Percentiles rank a stretch among this genome's conserved stretches.
Conservation (phyloP, 1,140 invertebrate genomes). For the Anastrepha obliqua region DNA sequence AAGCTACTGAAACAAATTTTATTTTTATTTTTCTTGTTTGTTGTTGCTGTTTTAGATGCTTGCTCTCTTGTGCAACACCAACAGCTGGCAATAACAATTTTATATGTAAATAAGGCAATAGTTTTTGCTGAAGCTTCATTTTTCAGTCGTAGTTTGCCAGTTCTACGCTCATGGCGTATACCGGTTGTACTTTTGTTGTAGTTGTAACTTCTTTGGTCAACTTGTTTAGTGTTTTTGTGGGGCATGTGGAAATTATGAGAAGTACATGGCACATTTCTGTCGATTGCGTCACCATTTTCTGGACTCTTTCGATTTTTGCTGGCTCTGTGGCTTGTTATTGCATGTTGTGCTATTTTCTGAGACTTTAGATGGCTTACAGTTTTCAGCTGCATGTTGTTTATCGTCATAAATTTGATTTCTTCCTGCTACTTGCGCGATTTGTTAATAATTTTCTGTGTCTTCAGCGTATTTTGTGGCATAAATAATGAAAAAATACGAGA, state of each 20-base stretch:
- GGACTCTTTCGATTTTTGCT: background rate
- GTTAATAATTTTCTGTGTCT: background rate
- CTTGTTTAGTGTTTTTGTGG: background rate
- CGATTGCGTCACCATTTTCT: background rate
- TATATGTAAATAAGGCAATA: background rate
- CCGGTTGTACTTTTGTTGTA: background rate
- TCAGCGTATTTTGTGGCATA: background rate
- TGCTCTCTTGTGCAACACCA: background rate
- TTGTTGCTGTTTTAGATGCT: background rate
- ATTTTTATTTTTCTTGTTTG: background rate
- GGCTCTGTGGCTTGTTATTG: background rate
- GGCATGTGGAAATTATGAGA: background rate
- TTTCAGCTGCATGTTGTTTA: background rate
- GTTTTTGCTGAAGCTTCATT: background rate
- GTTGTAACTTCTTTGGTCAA: background rate
- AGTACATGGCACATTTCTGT: background rate
- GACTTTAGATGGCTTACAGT: background rate
- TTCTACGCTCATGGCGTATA: background rate
- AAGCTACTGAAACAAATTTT: background rate
- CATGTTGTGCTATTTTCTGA: slow-evolving; percentile 4
- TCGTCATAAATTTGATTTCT: slow-evolving; percentile 20
- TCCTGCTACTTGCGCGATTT: background rate
- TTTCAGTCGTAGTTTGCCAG: background rate
- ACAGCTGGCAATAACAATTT: background rate
- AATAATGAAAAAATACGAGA: no score